A percentile compares a stretch with the other conserved stretches of the same genome.
Evolutionary conservation across 2,888 invertebrate genomes (phyloP).

Genomic region (Spodoptera exigua): DNA sequence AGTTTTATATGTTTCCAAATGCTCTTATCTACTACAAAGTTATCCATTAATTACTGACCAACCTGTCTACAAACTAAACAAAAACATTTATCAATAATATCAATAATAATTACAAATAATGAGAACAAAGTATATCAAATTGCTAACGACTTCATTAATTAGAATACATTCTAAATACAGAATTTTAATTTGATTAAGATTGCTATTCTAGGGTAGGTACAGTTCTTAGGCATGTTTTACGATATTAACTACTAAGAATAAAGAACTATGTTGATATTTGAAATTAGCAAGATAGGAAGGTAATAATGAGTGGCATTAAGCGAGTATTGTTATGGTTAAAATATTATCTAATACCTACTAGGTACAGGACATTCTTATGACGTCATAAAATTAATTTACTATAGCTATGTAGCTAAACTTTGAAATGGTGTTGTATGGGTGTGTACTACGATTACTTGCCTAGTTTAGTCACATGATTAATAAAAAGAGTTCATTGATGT

Average conservation of each 20-base stretch:
- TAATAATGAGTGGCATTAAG: constrained; percentile 14
- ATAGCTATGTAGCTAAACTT: too few relatives aligned
- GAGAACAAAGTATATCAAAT: constrained; percentile 37
- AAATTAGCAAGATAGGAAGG: constrained; percentile 5
- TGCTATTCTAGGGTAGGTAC: constrained; percentile 22
- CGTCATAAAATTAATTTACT: background rate
- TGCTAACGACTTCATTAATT: constrained; percentile 38
- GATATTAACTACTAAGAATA: constrained; percentile 8
- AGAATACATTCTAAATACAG: constrained; percentile 21
- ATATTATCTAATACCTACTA: background rate
- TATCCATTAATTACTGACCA: constrained; percentile 36
- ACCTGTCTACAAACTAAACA: constrained; percentile 74
- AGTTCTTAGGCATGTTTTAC: constrained; percentile 40
- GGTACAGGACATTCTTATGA: constrained; percentile 2
- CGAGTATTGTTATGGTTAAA: constrained; percentile 3
- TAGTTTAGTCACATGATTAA: too few relatives aligned
- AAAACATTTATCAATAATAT: constrained; percentile 59
- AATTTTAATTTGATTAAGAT: constrained; percentile 23
- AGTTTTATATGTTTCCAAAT: too few relatives aligned
- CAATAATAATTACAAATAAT: constrained; percentile 53
- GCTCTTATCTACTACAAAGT: too few relatives aligned
- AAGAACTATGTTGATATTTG: background rate
- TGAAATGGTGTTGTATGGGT: too few relatives aligned
- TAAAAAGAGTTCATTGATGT: too few relatives aligned
- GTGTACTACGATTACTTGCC: too few relatives aligned